Conservation (phyloP, 92 coral and sea anemone species). For the Scolanthus callimorphus region DNA sequence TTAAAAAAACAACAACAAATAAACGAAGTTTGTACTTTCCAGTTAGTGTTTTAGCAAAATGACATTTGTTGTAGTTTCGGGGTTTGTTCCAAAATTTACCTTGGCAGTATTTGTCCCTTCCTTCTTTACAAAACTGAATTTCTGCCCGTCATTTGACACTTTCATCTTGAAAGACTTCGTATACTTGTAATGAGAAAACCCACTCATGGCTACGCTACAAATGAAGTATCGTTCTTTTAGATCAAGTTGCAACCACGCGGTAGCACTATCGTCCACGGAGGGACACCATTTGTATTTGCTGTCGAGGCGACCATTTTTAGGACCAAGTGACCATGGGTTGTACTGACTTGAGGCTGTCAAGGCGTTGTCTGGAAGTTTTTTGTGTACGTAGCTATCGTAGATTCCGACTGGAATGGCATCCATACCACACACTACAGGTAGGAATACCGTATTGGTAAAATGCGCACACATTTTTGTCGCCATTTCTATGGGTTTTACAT, state of each 20-base stretch:
- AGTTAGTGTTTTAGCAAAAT: too few species aligned
- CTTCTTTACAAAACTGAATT: not conserved
- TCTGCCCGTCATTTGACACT: not conserved
- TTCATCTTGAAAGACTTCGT: not conserved
- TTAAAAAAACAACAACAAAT: too few species aligned
- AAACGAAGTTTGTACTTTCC: too few species aligned
- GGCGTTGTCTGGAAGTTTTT: not conserved
- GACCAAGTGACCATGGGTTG: too few species aligned
- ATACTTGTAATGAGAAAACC: not conserved
- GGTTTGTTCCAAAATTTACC: too few species aligned
- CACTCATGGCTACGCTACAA: slow-evolving; percentile 1
- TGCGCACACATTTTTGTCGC: too few species aligned
- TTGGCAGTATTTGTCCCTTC: not conserved
- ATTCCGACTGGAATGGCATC: slow-evolving; percentile 6
- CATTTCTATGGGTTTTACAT: too few species aligned
- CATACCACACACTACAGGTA: slow-evolving; percentile 8
- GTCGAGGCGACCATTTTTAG: slow-evolving; percentile 10
- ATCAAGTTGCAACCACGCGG: slow-evolving; percentile 5
- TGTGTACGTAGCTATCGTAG: slow-evolving; percentile 3
- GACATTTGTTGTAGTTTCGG: too few species aligned
- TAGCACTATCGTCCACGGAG: not conserved
- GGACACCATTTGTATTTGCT: not conserved
- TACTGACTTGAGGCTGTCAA: not conserved
- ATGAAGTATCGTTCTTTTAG: slow-evolving; percentile 1
- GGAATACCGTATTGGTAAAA: too few species aligned